Conservation (phyloP, 2,888 invertebrate genomes). For the Drosophila gaucha region DNA sequence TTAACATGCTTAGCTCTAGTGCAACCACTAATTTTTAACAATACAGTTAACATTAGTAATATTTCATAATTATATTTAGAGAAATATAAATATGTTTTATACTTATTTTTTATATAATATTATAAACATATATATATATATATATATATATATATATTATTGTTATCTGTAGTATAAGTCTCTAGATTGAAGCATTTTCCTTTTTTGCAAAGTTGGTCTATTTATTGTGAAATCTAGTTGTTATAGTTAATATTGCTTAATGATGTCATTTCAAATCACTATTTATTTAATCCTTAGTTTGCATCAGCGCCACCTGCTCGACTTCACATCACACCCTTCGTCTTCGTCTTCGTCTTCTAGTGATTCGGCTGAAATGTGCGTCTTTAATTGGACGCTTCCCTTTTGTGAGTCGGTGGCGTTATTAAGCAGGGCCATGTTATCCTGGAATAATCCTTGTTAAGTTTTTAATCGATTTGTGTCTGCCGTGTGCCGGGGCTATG, state of each 20-base stretch:
- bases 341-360: conserved; percentile 1
- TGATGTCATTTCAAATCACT: conserved; percentile 16
- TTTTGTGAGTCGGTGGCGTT: conserved; percentile 33
- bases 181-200: no score
- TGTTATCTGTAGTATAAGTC: no score
- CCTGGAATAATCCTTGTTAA: conserved; percentile 65
- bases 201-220: background rate
- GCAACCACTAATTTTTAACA: no score
- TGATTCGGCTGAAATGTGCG: conserved; percentile 35
- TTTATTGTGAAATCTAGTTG: no score
- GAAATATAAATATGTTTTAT: no score
- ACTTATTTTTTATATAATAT: no score
- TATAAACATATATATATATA: no score
- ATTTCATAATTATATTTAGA: no score
- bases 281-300: conserved; percentile 1
- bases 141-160: no score
- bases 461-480: conserved; percentile 74
- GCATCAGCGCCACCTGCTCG: conserved; percentile 11
- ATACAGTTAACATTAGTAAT: no score
- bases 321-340: conserved; percentile 18
- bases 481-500: conserved; percentile 9
- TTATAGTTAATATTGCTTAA: background rate
- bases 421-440: conserved; percentile 58
- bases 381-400: conserved; percentile 52
- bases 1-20: no score